Evolutionary conservation across 2,888 invertebrate species (phyloP), one percentile per base, ranked within the genome.

Genomic region (Mimumesa dahlbomi): DNA sequence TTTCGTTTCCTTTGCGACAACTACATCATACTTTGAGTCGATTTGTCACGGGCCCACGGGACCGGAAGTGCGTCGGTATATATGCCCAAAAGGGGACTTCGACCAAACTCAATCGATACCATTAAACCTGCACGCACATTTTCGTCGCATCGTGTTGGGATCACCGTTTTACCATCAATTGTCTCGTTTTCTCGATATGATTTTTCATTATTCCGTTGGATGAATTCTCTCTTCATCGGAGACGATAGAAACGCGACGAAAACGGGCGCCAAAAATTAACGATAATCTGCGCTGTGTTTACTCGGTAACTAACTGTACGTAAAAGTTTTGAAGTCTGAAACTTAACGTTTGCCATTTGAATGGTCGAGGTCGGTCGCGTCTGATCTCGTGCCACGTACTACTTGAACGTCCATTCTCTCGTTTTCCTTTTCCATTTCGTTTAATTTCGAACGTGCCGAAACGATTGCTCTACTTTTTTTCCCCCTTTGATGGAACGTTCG

Each of bases 51-150:
- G 79, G 76, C 78, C 69, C 72, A 83, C 83, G 83, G 85, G 85
- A 85, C 84, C 83, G 80, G 74, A 85, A 87, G 83, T 89, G 88
- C 88, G 88, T 88, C 88, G 87, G 87, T 88, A 84, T 85, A 81
- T 59, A 84, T 87, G 89, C 89, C 89, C 89, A 89, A 89, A 89
- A 88, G 88, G 88, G 89, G 88, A 87, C 88, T 89, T 89, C 77
- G 88, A 88, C 80, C 81, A 88, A 89, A 89, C 87, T 88, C 83
- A 89, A 88, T 87, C 82, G 81, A 87, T 88, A 88, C 84, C 82
- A 85, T 87, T 84, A 88, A 87, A 81, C 77, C 78, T 68, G 76
- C 68, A 67, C 74, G 76, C 75, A 70, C 75, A 72, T 69, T 78
- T 75, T 79, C 74, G 74, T 75, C 81, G 75, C 78, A 72, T 68